phyloP scores from a whole-genome alignment of 2,888 invertebrate genomes.

The Sesamia inferens region DNA sequence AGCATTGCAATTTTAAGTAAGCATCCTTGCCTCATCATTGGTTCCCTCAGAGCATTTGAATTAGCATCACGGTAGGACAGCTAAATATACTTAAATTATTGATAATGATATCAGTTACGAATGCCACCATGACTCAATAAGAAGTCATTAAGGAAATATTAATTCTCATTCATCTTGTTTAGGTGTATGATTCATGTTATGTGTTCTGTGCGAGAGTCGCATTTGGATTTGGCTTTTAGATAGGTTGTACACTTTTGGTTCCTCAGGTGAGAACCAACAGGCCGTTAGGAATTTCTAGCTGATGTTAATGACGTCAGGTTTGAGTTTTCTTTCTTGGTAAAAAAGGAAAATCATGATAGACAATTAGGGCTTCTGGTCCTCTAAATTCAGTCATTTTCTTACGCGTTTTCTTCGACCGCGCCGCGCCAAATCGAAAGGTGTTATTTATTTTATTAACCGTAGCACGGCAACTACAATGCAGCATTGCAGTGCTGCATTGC shows the following conservation, averaged over 20 bases:
- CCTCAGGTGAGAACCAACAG: not conserved
- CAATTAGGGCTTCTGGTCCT: not conserved
- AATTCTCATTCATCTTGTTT: conserved; percentile 38
- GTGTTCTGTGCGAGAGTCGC: not conserved
- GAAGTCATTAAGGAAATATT: conserved; percentile 37
- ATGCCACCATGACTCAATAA: conserved; percentile 46
- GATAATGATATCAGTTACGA: conserved; percentile 48
- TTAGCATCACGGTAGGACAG: conserved; percentile 12
- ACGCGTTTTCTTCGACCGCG: not conserved
- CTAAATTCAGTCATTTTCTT: not conserved
- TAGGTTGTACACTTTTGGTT: not conserved
- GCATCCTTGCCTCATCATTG: not conserved
- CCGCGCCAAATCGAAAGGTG: not conserved
- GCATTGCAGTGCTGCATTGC: too few relatives aligned
- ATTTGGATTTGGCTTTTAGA: not conserved
- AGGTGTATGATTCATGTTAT: conserved; percentile 38
- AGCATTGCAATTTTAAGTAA: not conserved
- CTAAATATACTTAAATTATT: conserved; percentile 26
- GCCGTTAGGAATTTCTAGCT: not conserved
- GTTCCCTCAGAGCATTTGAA: not conserved
- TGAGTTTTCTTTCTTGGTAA: not conserved
- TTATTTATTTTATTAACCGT: not conserved
- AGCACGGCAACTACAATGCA: conserved; percentile 29
- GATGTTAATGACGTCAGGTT: not conserved
- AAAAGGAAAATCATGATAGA: not conserved